These are phyloP conservation scores for Cerastis rubricosa DNA, from an alignment of 2,888 invertebrate species.

Conservation along the genomic window DNA sequence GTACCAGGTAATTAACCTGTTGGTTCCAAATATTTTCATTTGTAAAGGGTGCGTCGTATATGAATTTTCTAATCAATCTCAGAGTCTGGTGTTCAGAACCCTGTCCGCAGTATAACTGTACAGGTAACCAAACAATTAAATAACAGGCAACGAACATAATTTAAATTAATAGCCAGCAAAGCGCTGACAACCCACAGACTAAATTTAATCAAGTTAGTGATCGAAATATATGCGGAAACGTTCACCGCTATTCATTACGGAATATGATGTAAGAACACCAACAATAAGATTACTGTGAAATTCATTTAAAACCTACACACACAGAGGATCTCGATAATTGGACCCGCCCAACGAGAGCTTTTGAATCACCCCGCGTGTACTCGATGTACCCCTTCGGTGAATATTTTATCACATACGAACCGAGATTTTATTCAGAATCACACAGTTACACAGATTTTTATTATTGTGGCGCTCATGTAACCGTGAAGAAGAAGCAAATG, in stretches of 20 bases:
- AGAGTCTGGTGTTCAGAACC: neutral
- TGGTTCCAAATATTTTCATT: conserved; percentile 1
- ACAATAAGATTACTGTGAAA: neutral
- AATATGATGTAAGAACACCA: neutral
- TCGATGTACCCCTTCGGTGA: neutral
- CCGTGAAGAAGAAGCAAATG: too few species aligned
- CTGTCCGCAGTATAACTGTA: neutral
- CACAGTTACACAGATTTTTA: neutral
- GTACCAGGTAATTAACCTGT: neutral
- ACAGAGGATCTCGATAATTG: neutral
- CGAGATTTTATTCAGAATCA: conserved; percentile 9
- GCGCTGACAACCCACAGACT: neutral
- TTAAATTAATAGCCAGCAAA: neutral
- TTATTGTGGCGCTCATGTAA: neutral
- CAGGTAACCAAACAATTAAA: neutral
- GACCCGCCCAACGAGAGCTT: too few species aligned
- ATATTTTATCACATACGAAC: conserved; percentile 8
- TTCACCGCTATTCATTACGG: neutral
- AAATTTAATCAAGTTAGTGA: too few species aligned
- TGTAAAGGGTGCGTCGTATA: neutral
- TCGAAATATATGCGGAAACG: neutral
- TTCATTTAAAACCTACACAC: conserved; percentile 1
- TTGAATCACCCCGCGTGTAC: neutral
- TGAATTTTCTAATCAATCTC: neutral
- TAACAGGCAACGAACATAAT: neutral